These are phyloP conservation scores for Psittacara wagleri DNA, from an alignment of 2,113 vertebrate genomes.

Conservation along the genomic window DNA sequence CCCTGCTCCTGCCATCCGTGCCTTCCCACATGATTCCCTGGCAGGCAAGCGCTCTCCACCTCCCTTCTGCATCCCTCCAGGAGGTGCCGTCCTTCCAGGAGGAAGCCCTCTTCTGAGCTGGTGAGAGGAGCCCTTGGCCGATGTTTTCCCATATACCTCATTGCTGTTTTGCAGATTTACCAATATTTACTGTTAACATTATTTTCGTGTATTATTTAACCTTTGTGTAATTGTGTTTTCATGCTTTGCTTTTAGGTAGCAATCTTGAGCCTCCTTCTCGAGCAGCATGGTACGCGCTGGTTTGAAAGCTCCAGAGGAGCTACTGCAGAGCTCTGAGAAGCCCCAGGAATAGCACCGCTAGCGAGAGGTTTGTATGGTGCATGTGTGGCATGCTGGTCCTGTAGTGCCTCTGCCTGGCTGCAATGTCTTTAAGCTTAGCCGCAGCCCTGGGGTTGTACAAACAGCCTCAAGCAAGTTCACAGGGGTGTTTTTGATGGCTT, in stretches of 20 bases:
- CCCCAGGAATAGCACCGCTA: not conserved
- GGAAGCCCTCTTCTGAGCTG: not conserved
- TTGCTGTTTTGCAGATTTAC: not conserved
- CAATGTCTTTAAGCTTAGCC: not conserved
- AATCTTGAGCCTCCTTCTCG: not conserved
- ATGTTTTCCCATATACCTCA: not conserved
- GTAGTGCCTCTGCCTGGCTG: fast-evolving
- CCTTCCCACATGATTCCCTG: not conserved
- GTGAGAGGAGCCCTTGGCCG: not conserved
- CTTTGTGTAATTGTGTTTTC: not conserved
- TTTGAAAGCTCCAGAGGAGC: not conserved
- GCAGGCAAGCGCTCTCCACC: fast-evolving
- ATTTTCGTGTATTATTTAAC: not conserved
- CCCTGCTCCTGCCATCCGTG: not conserved
- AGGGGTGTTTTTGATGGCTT: not conserved
- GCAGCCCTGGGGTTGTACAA: not conserved
- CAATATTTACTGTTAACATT: not conserved
- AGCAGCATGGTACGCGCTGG: not conserved
- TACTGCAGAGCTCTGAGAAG: not conserved
- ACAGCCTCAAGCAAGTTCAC: fast-evolving
- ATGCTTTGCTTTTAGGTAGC: not conserved
- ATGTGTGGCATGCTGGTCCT: not conserved
- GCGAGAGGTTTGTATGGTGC: not conserved
- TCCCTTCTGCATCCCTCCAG: not conserved
- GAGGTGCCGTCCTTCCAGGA: not conserved